These are phyloP conservation scores for Diplodus puntazzo DNA, from an alignment of 2,797 vertebrate species.

Conservation along the genomic window DNA sequence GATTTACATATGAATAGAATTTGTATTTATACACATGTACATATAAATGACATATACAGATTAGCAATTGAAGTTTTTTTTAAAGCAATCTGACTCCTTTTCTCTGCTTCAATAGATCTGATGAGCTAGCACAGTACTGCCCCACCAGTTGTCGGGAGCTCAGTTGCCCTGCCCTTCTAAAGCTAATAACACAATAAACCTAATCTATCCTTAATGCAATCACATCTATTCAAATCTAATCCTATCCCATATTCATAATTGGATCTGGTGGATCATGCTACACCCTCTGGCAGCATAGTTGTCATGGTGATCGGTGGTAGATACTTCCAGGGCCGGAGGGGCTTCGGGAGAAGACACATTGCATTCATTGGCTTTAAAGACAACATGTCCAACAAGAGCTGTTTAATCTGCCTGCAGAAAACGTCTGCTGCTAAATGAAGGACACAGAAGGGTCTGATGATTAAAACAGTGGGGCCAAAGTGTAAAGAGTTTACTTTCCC, in stretches of 20 bases:
- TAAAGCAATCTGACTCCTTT: conserved; percentile 22
- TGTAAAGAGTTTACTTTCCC: not conserved
- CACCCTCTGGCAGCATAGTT: conserved; percentile 73
- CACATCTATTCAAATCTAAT: conserved; percentile 80
- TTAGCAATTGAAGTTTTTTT: not conserved
- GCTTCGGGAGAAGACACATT: conserved; percentile 44
- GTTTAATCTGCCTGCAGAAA: conserved; percentile 47
- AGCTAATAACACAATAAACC: conserved; percentile 76
- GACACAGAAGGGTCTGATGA: conserved; percentile 16
- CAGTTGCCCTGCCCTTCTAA: conserved; percentile 64
- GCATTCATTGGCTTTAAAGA: conserved; percentile 56
- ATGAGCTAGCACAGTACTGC: conserved; percentile 10
- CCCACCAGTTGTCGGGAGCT: conserved; percentile 55
- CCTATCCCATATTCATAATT: conserved; percentile 74
- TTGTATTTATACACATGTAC: not conserved
- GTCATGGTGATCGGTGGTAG: conserved; percentile 71
- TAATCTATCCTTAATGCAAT: conserved; percentile 79
- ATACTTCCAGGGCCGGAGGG: conserved; percentile 39
- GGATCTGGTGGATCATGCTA: conserved; percentile 77
- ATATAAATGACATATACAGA: not conserved
- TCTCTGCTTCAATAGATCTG: conserved; percentile 40
- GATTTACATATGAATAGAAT: conserved; percentile 9
- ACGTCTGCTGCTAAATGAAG: conserved; percentile 28
- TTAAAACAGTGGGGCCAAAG: not conserved
- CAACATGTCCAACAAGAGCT: conserved; percentile 47